A percentile compares a stretch with the other conserved stretches of the same genome.
Conservation (phyloP, 2,888 invertebrate genomes). For the Achlya flavicornis region DNA sequence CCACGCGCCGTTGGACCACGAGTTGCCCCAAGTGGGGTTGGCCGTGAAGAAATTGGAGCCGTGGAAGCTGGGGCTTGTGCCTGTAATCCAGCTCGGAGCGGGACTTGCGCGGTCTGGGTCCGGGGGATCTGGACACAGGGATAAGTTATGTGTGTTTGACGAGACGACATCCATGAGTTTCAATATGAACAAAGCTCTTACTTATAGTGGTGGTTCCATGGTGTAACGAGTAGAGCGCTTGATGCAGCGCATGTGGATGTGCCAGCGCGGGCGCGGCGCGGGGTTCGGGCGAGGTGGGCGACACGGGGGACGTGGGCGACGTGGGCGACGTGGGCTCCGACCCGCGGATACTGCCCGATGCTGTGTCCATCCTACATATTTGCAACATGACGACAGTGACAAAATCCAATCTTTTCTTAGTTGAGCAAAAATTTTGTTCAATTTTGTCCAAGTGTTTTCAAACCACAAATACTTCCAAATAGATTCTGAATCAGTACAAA, state of each 20-base stretch:
- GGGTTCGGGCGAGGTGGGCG: slow-evolving; percentile 86
- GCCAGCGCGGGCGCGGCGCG: slow-evolving; percentile 41
- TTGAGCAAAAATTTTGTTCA: too few species aligned
- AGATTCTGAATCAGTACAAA: too few species aligned
- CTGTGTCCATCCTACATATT: slow-evolving; percentile 91
- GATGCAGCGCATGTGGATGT: slow-evolving; percentile 56
- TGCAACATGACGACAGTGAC: too few species aligned
- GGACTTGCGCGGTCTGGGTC: slow-evolving; percentile 55
- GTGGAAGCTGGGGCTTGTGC: slow-evolving; percentile 41
- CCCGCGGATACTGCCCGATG: slow-evolving; percentile 95
- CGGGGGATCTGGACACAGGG: slow-evolving; percentile 31
- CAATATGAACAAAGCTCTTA: slow-evolving; percentile 15
- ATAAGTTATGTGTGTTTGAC: too few species aligned
- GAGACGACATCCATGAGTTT: not conserved
- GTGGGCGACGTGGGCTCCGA: slow-evolving; percentile 96
- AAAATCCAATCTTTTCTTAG: too few species aligned
- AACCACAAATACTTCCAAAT: too few species aligned
- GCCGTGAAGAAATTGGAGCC: slow-evolving; percentile 44
- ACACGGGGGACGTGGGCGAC: slow-evolving; percentile 84
- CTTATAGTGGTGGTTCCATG: slow-evolving; percentile 25
- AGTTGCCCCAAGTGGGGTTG: slow-evolving; percentile 28
- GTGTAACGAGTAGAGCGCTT: slow-evolving; percentile 56
- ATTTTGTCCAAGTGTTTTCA: too few species aligned
- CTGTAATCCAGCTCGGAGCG: slow-evolving; percentile 47
- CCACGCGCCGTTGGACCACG: not conserved